Evolutionary conservation across 2,888 invertebrate genomes (phyloP).

Genomic region (Pyrgus malvae): DNA sequence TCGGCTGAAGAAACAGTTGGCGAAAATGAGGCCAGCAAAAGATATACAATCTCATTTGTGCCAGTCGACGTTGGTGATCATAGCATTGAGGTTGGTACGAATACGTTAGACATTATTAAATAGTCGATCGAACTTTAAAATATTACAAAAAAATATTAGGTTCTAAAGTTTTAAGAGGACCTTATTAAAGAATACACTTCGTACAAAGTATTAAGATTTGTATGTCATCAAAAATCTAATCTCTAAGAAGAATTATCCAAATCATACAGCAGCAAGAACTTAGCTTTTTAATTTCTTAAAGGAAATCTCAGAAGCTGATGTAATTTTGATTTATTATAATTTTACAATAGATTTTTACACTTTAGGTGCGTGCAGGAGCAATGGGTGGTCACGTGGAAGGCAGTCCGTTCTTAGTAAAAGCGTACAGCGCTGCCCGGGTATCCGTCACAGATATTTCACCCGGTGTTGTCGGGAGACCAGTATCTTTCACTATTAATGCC

Average conservation of each 20-base stretch:
- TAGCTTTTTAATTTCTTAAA: no score
- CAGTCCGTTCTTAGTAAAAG: constrained; percentile 97
- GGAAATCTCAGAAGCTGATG: no score
- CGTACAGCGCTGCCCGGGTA: constrained; percentile 97
- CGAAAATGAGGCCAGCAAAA: constrained; percentile 75
- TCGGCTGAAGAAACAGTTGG: constrained; percentile 74
- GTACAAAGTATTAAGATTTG: no score
- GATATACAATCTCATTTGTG: constrained; percentile 86
- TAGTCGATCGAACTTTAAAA: no score
- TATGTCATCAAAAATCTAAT: no score
- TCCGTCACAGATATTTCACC: constrained; percentile 96
- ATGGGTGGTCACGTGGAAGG: constrained; percentile 93
- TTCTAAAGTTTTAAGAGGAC: no score
- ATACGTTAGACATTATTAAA: no score
- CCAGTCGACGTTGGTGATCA: constrained; percentile 96
- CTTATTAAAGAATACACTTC: no score
- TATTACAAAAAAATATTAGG: no score
- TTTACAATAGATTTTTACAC: neutral
- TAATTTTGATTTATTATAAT: neutral
- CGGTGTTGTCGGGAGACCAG: constrained; percentile 94
- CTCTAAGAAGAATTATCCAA: no score
- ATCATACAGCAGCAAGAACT: no score
- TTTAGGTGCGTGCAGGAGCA: constrained; percentile 70
- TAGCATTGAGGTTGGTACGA: constrained; percentile 90
- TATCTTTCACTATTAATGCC: constrained; percentile 95